Percentiles rank a stretch among this genome's conserved stretches.
Evolutionary conservation across 2,888 invertebrate genomes (phyloP).

Genomic region (Spodoptera littoralis): DNA sequence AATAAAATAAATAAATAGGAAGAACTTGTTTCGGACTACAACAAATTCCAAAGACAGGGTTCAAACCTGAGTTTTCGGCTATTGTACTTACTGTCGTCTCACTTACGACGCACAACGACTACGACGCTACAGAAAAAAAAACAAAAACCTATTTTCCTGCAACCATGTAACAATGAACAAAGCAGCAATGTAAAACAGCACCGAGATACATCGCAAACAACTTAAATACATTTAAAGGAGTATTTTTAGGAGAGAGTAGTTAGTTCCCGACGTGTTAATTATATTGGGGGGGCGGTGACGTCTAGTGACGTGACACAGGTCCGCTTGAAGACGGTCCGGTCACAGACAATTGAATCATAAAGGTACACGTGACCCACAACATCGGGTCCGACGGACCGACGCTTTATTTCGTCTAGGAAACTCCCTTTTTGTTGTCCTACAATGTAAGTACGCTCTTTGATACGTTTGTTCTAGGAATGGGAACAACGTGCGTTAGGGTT

Average conservation of each 20-base stretch:
- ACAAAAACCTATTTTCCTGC: not conserved
- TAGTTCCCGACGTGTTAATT: conserved; percentile 70
- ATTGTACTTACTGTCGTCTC: too few species aligned
- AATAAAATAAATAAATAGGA: too few species aligned
- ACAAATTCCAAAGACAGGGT: too few species aligned
- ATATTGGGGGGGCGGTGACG: conserved; percentile 67
- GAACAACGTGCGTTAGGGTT: conserved; percentile 28
- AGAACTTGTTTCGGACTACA: too few species aligned
- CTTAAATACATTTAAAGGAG: conserved; percentile 33
- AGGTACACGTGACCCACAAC: conserved; percentile 69
- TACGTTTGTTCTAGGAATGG: conserved; percentile 16
- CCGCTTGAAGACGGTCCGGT: conserved; percentile 73
- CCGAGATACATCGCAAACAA: conserved; percentile 34
- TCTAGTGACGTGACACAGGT: conserved; percentile 73
- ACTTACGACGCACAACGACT: too few species aligned
- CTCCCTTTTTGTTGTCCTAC: conserved; percentile 28
- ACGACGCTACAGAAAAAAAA: too few species aligned
- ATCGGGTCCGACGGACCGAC: conserved; percentile 34
- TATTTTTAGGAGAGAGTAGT: conserved; percentile 47
- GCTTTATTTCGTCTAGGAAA: conserved; percentile 48
- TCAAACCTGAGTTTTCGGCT: too few species aligned
- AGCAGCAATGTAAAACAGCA: conserved; percentile 13
- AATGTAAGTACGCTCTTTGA: conserved; percentile 9
- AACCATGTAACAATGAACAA: not conserved
- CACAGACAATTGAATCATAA: conserved; percentile 83